Conservation (phyloP, 2,888 invertebrate genomes). For the Caenorhabditis macrosperma region DNA sequence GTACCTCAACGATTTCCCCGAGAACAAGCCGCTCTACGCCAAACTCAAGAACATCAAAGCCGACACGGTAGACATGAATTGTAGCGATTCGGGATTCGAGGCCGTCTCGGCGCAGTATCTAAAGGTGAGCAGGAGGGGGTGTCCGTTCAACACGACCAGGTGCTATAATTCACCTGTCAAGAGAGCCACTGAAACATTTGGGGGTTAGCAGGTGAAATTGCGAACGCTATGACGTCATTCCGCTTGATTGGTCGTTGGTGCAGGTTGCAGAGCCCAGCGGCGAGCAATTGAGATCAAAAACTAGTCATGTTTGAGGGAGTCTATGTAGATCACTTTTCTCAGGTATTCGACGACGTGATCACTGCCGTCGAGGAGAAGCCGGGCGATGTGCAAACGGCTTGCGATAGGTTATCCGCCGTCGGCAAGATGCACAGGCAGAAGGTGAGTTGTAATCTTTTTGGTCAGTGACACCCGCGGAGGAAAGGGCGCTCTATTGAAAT, state of each 20-base stretch:
- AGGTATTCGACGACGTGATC: conserved; percentile 80
- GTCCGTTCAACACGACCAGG: too few species aligned
- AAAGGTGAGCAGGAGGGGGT: conserved; percentile 70
- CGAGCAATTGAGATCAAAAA: not conserved
- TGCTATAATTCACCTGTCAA: not conserved
- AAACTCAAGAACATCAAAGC: conserved; percentile 73
- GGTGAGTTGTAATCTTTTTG: too few species aligned
- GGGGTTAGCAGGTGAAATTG: not conserved
- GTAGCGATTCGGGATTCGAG: conserved; percentile 72
- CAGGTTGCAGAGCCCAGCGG: too few species aligned
- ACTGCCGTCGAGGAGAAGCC: conserved; percentile 78
- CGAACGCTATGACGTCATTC: too few species aligned
- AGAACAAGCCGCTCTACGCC: conserved; percentile 69
- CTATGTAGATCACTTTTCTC: conserved; percentile 6
- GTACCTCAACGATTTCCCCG: conserved; percentile 74
- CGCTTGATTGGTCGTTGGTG: too few species aligned
- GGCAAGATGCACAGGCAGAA: conserved; percentile 79
- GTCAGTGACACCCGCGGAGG: too few species aligned
- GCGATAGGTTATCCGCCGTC: conserved; percentile 71
- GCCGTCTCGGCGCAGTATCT: conserved; percentile 72
- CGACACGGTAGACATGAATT: conserved; percentile 62
- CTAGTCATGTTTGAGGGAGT: not conserved
- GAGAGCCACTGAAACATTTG: too few species aligned
- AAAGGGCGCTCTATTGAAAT: too few species aligned
- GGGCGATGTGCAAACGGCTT: conserved; percentile 74